Evolutionary conservation across 2,113 vertebrate species (phyloP).

Genomic region (Pygathrix nemaeus): DNA sequence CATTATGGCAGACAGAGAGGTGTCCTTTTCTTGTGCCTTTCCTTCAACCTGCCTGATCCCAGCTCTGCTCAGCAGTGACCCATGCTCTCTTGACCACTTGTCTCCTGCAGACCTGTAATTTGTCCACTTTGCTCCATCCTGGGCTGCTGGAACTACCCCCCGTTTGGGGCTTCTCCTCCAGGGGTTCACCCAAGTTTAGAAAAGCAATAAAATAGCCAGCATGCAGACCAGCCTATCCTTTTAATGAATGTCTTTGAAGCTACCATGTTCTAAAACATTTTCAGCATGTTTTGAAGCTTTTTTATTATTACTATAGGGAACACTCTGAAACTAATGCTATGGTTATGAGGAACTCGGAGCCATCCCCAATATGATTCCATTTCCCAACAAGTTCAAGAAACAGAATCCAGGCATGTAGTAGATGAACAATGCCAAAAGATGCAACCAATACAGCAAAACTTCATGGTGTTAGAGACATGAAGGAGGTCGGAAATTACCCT

Average conservation of each 20-base stretch:
- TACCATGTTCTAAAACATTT: constrained; percentile 1
- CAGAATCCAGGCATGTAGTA: background rate
- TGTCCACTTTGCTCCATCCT: background rate
- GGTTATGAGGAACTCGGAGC: background rate
- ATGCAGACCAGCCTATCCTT: background rate
- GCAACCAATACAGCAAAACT: background rate
- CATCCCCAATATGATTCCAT: background rate
- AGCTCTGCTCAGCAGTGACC: background rate
- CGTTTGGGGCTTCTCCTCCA: background rate
- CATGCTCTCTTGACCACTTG: background rate
- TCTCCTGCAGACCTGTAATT: background rate
- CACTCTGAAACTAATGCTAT: background rate
- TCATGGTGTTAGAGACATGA: background rate
- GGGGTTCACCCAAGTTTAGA: background rate
- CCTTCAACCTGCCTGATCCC: background rate
- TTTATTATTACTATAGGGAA: background rate
- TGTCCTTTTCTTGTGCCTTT: background rate
- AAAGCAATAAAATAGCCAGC: background rate
- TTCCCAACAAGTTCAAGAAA: background rate
- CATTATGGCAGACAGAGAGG: background rate
- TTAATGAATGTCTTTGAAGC: background rate
- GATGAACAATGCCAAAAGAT: background rate
- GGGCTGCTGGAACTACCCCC: background rate
- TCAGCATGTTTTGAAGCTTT: background rate
- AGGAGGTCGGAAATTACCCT: background rate